Evolutionary conservation across 2,888 invertebrate genomes (phyloP).

Genomic region (Adineta ricciae): DNA sequence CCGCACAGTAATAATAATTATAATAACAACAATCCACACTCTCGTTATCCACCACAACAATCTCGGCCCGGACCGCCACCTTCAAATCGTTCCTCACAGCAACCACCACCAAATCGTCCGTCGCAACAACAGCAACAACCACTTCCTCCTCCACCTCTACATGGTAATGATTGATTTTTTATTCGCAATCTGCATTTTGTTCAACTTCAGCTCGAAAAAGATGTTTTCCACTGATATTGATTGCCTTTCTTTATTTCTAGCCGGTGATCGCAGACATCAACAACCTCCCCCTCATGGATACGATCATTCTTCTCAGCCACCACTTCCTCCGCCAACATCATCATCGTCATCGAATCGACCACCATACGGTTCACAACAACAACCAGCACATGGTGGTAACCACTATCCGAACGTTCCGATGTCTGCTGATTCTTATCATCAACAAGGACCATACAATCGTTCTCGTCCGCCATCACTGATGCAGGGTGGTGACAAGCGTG

Average conservation of each 20-base stretch:
- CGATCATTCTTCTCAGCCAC: neutral
- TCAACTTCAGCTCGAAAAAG: too few species aligned
- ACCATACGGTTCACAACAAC: neutral
- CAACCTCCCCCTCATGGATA: neutral
- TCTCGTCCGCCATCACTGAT: neutral
- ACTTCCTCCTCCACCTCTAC: neutral
- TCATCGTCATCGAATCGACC: neutral
- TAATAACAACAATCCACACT: neutral
- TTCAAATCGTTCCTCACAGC: neutral
- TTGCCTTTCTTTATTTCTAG: neutral
- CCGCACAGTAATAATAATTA: neutral
- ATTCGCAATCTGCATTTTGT: too few species aligned
- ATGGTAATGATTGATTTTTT: neutral
- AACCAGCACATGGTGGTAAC: neutral
- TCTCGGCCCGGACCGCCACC: neutral
- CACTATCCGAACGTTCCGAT: neutral
- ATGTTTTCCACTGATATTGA: too few species aligned
- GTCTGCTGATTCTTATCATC: neutral
- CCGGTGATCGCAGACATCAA: neutral
- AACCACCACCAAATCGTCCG: neutral
- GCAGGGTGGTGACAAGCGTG: neutral
- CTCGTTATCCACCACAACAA: neutral
- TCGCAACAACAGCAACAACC: neutral
- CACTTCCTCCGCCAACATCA: neutral
- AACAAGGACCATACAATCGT: neutral